Evolutionary conservation across 2,888 invertebrate genomes (phyloP).

Genomic region (Euspilapteryx auroguttella): DNA sequence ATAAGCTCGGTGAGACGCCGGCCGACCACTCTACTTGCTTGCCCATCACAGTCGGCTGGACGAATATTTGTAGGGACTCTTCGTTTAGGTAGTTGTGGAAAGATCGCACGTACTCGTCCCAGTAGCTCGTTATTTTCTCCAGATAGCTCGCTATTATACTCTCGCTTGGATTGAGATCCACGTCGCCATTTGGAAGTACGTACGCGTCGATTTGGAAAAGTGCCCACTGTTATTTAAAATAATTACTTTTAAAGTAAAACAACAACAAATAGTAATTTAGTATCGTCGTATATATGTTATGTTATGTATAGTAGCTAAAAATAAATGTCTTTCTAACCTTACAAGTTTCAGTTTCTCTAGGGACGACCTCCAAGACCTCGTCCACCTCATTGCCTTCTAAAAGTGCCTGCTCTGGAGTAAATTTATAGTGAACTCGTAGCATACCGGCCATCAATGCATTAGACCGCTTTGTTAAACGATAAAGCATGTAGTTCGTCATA

Average conservation of each 20-base stretch:
- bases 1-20: constrained; percentile 72
- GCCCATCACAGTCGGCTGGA: constrained; percentile 82
- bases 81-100: constrained; percentile 75
- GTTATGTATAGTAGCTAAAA: too few relatives aligned
- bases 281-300: too few relatives aligned
- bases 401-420: constrained; percentile 47
- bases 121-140: constrained; percentile 62
- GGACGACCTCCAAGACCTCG: constrained; percentile 47
- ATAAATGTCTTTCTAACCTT: too few relatives aligned
- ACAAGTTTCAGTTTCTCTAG: constrained; percentile 40
- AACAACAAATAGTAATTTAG: too few relatives aligned
- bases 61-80: constrained; percentile 69
- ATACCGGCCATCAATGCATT: constrained; percentile 59
- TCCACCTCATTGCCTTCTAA: constrained; percentile 38
- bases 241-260: neutral
- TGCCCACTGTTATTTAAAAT: constrained; percentile 54
- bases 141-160: constrained; percentile 61
- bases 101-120: constrained; percentile 69
- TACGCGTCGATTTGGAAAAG: constrained; percentile 64
- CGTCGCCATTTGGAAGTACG: constrained; percentile 32
- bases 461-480: constrained; percentile 65
- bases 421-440: constrained; percentile 54
- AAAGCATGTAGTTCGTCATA: constrained; percentile 69
- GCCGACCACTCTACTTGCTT: constrained; percentile 78
- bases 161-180: constrained; percentile 63